phyloP scores from a whole-genome alignment of 1,140 invertebrate genomes.

The Araneus ventricosus region DNA sequence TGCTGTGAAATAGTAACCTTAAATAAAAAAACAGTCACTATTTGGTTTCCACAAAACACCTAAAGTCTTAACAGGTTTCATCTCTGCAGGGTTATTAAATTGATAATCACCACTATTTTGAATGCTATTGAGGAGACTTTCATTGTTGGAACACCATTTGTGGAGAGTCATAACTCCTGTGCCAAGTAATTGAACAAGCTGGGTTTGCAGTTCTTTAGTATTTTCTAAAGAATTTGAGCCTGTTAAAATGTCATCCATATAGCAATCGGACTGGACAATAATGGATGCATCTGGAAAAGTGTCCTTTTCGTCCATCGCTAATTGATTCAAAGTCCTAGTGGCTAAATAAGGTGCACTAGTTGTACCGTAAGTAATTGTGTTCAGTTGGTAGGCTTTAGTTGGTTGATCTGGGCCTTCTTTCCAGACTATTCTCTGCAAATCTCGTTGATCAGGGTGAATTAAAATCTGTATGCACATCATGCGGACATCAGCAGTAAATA shows the following conservation, averaged over 20 bases:
- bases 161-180: too few relatives aligned
- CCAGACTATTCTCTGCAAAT: conserved; percentile 80
- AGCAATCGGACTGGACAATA: conserved; percentile 72
- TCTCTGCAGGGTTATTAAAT: too few relatives aligned
- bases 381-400: conserved; percentile 78
- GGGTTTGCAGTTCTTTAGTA: conserved; percentile 60
- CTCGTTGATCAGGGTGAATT: not conserved
- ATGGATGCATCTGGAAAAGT: conserved; percentile 66
- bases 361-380: conserved; percentile 79
- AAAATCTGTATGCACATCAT: conserved; percentile 31
- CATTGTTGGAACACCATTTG: too few relatives aligned
- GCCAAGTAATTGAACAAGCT: not conserved
- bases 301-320: conserved; percentile 76
- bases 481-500: conserved; percentile 22
- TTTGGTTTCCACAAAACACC: too few relatives aligned
- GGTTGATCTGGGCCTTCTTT: conserved; percentile 76
- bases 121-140: too few relatives aligned
- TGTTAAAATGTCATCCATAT: conserved; percentile 78
- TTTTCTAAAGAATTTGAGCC: conserved; percentile 71
- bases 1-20: too few relatives aligned
- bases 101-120: too few relatives aligned
- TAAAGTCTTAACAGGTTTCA: too few relatives aligned
- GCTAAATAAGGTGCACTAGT: conserved; percentile 78
- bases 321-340: conserved; percentile 77
- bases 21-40: too few relatives aligned